phyloP scores from a whole-genome alignment of 2,797 vertebrate genomes.

The Phylloscopus collybita region DNA sequence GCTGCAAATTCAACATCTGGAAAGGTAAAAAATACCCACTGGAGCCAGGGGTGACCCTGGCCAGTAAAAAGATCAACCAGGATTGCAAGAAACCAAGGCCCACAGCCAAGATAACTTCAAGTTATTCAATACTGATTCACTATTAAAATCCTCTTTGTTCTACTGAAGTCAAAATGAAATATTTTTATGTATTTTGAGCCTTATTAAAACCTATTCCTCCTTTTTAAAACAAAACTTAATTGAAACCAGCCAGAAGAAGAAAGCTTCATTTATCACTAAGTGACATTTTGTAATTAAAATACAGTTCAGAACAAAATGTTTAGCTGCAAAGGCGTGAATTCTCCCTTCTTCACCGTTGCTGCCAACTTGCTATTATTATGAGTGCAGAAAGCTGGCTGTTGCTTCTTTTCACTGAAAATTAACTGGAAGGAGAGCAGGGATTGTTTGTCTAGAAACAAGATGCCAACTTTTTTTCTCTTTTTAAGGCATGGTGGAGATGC shows the following conservation, averaged over 20 bases:
- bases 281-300: conserved; percentile 52
- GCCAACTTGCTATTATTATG: background rate
- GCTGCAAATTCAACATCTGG: background rate
- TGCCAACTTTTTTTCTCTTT: background rate
- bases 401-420: background rate
- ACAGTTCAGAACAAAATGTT: conserved; percentile 46
- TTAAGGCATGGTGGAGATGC: background rate
- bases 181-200: conserved; percentile 11
- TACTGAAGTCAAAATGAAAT: background rate
- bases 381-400: background rate
- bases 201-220: conserved; percentile 39
- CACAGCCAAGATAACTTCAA: background rate
- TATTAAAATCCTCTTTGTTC: background rate
- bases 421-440: background rate
- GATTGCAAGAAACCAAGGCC: background rate
- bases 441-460: background rate
- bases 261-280: conserved; percentile 29
- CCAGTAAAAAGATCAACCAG: background rate
- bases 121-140: background rate
- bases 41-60: background rate
- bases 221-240: conserved; percentile 34
- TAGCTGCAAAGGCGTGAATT: conserved; percentile 23
- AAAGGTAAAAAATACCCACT: background rate
- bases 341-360: background rate
- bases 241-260: background rate